Conservation (phyloP, 2,113 vertebrate species). For the Xiphophorus hellerii region DNA sequence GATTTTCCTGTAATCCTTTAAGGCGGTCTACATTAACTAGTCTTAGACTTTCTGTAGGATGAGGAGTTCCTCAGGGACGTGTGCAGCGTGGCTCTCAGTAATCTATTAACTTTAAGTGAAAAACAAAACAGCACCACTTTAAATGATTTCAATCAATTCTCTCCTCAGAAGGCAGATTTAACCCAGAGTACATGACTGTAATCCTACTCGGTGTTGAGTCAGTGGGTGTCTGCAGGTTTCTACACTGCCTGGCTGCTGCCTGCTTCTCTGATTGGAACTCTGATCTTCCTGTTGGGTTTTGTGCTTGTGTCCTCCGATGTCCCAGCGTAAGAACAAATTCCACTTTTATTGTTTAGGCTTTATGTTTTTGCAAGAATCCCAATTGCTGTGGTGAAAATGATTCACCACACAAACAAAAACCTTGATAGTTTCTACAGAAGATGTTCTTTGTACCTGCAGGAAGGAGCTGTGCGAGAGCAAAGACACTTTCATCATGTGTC, state of each 20-base stretch:
- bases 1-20: not conserved
- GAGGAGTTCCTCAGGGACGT: not conserved
- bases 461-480: constrained; percentile 79
- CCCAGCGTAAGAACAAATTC: constrained; percentile 74
- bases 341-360: not conserved
- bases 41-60: not conserved
- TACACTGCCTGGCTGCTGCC: constrained; percentile 84
- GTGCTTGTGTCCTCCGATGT: constrained; percentile 75
- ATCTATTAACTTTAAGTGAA: too few species aligned
- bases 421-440: not conserved
- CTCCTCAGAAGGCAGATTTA: not conserved
- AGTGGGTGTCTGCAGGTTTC: constrained; percentile 73
- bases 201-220: constrained; percentile 28
- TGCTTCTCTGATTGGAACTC: constrained; percentile 74
- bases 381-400: not conserved
- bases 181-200: not conserved
- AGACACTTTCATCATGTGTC: constrained; percentile 79
- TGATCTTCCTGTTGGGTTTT: constrained; percentile 80
- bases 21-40: not conserved
- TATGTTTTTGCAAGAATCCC: not conserved
- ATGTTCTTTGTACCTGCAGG: constrained; percentile 55
- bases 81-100: too few species aligned
- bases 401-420: not conserved
- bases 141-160: not conserved
- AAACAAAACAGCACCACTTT: not conserved